Conservation (phyloP, 2,113 vertebrate species). For the Hippocampus barbouri region DNA sequence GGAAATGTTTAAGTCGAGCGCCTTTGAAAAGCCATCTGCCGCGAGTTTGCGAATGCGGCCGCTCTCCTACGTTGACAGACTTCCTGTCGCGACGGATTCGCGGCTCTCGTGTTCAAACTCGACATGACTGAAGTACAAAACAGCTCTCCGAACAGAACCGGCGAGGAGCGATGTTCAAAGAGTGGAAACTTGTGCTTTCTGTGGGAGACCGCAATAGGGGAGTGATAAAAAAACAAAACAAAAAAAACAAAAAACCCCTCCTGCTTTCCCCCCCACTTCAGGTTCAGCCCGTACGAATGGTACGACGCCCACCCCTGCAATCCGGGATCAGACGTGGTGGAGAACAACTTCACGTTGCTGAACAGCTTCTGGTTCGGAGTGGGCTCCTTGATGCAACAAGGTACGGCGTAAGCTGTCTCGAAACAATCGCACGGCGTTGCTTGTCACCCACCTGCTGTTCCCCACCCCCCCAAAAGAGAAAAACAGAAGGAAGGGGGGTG, state of each 20-base stretch:
- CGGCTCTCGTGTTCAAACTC: not conserved
- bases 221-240: not conserved
- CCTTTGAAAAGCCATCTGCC: not conserved
- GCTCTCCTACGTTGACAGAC: not conserved
- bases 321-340: slow-evolving; percentile 89
- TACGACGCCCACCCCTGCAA: slow-evolving; percentile 97
- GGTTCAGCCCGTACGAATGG: slow-evolving; percentile 98
- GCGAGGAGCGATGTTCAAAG: not conserved
- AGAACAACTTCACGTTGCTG: slow-evolving; percentile 97
- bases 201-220: not conserved
- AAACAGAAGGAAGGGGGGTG: slow-evolving; percentile 51
- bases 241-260: too few species aligned
- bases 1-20: not conserved
- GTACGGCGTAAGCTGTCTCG: slow-evolving; percentile 63
- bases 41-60: not conserved
- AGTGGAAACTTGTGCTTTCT: not conserved
- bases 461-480: slow-evolving; percentile 34
- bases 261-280: slow-evolving; percentile 43
- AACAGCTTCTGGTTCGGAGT: slow-evolving; percentile 99
- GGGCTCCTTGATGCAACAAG: slow-evolving; percentile 98
- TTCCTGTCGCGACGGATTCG: not conserved
- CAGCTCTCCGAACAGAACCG: slow-evolving; percentile 8
- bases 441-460: slow-evolving; percentile 62
- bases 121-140: slow-evolving; percentile 18
- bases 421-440: slow-evolving; percentile 42